phyloP scores from a whole-genome alignment of 2,888 invertebrate genomes.

The Barypeithes pellucidus region DNA sequence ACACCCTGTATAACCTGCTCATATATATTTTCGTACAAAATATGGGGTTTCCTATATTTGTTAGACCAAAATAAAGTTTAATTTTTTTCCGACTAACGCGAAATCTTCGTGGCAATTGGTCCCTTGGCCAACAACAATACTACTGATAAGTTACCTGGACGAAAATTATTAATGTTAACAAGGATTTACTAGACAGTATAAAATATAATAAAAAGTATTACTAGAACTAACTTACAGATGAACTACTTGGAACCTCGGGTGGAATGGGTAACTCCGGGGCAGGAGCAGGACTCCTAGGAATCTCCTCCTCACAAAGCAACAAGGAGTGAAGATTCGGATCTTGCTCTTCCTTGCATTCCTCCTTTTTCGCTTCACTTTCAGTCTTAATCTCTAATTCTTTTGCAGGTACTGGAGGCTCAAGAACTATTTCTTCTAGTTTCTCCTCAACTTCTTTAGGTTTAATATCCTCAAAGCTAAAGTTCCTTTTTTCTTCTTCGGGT shows the following conservation, averaged over 20 bases:
- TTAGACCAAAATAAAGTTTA: too few relatives aligned
- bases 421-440: constrained; percentile 54
- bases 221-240: constrained; percentile 44
- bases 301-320: constrained; percentile 90
- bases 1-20: too few relatives aligned
- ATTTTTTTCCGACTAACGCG: too few relatives aligned
- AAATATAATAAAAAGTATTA: too few relatives aligned
- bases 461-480: constrained; percentile 65
- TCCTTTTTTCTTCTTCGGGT: constrained; percentile 58
- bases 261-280: constrained; percentile 68
- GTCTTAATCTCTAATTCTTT: constrained; percentile 61
- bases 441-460: constrained; percentile 51
- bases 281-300: constrained; percentile 91
- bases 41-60: too few relatives aligned
- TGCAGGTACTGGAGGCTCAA: constrained; percentile 45
- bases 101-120: too few relatives aligned
- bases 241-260: constrained; percentile 28
- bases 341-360: constrained; percentile 69
- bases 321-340: constrained; percentile 82
- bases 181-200: too few relatives aligned
- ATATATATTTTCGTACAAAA: too few relatives aligned
- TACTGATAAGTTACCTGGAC: too few relatives aligned
- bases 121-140: too few relatives aligned
- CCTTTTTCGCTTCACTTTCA: constrained; percentile 57
- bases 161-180: too few relatives aligned